These are phyloP conservation scores for Ylistrum balloti DNA, from an alignment of 1,140 invertebrate species.

Conservation along the genomic window DNA sequence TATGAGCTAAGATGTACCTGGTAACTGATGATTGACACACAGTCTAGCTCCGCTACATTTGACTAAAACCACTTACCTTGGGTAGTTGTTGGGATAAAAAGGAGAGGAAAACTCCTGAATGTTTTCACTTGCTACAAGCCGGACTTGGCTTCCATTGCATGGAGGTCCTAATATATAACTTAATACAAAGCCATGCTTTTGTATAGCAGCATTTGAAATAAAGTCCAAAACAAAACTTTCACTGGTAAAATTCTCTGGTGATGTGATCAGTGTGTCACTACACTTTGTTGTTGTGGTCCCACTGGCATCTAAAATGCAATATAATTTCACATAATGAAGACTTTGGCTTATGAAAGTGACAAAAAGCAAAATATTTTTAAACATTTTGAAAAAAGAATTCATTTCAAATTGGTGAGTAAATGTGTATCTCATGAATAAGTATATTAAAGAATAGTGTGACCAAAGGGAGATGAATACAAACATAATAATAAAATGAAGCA, in stretches of 20 bases:
- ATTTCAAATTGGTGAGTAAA: no score
- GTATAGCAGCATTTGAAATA: not conserved
- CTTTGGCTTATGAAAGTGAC: no score
- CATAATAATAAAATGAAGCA: no score
- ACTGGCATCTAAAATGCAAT: not conserved
- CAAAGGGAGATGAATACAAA: no score
- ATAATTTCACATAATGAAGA: not conserved
- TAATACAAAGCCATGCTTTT: not conserved
- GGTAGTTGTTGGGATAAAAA: not conserved
- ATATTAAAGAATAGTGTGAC: no score
- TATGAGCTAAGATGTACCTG: no score
- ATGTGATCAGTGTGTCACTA: not conserved
- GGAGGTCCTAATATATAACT: conserved; percentile 2
- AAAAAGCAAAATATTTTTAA: no score
- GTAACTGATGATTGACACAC: no score
- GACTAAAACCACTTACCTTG: not conserved
- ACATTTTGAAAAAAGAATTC: no score
- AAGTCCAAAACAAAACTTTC: conserved; percentile 13
- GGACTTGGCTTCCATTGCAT: not conserved
- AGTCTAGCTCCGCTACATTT: no score
- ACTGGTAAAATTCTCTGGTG: not conserved
- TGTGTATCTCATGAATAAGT: no score
- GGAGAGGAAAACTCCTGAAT: not conserved
- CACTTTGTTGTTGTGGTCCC: not conserved
- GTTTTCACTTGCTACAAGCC: not conserved